Evolutionary conservation across 1,140 invertebrate species (phyloP).

Genomic region (Pectinophora gossypiella): DNA sequence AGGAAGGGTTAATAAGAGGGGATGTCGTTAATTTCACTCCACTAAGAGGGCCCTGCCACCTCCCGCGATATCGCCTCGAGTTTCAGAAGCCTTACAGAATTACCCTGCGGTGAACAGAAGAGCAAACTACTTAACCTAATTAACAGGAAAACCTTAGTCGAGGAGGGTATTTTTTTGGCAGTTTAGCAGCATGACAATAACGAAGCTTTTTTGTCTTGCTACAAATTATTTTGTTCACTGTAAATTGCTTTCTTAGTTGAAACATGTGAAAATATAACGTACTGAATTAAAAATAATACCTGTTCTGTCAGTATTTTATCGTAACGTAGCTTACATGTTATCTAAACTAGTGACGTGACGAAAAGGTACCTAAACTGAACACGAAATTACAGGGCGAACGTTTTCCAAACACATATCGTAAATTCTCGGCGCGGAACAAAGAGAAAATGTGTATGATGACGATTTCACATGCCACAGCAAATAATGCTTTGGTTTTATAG

Average conservation of each 20-base stretch:
- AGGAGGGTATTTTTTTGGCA: background rate
- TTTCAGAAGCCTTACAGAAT: constrained; percentile 52
- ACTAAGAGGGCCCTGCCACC: constrained; percentile 32
- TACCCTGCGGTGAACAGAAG: constrained; percentile 39
- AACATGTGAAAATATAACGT: too few species aligned
- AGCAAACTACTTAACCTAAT: constrained; percentile 58
- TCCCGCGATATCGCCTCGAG: constrained; percentile 39
- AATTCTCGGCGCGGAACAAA: too few species aligned
- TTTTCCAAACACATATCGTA: too few species aligned
- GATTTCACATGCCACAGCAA: background rate
- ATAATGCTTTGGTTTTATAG: background rate
- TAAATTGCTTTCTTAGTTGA: too few species aligned
- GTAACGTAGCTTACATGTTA: too few species aligned
- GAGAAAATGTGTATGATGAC: background rate
- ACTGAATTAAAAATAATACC: too few species aligned
- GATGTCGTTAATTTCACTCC: constrained; percentile 55
- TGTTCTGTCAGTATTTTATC: too few species aligned
- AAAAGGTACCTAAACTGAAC: too few species aligned
- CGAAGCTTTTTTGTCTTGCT: too few species aligned
- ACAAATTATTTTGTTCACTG: too few species aligned
- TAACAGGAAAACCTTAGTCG: constrained; percentile 34
- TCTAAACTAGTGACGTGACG: too few species aligned
- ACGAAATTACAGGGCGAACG: too few species aligned
- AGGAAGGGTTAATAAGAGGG: constrained; percentile 62
- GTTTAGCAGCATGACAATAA: background rate